Evolutionary conservation across 2,113 vertebrate genomes (phyloP), one percentile per base, ranked within the genome.

Genomic region (Bagarius yarrelli): DNA sequence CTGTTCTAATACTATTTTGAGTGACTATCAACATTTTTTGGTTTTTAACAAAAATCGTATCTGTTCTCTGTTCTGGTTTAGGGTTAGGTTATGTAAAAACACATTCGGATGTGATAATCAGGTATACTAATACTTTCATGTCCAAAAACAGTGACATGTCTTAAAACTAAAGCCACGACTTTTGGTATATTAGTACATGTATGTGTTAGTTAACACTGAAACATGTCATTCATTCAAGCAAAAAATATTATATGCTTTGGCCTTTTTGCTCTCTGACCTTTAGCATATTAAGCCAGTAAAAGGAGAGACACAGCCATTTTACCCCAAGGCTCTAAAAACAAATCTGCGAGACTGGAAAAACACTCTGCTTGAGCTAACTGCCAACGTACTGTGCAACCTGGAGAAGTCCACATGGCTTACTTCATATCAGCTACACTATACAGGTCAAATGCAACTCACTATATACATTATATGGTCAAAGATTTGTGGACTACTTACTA

Each of bases 341-440:
- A 86, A 83, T 84, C 82, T 87, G 60, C 89, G 88, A 34, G 25
- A 90, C 3, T 83, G 85, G 89, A 90, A 93, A 83, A 61, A 86
- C 66, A 81, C 91, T 0, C 71, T 89, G 36, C 88, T 89, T 61
- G 73, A 91, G 73, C 91, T 88, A 78, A 94, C 90, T 55, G 87
- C 80, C 73, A 94, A 93, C 83, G 93, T 91, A 79, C 82, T 94
- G 80, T 88, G 47, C 85, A 95, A 93, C 78, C n/a, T 93, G 73
- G 91, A 95, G 84, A 91, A 78, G 61, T 83, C 88, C 4, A 91
- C 92, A 1, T 92, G 94, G 93, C 30, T 94, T 75, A 94, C 91
- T 71, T 90, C 91, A 0, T 93, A 95, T 34, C 89, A 87, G 57
- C 83, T 83, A 77, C 81, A 94, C 63, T 96, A 93, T 80, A 93